Evolutionary conservation across 2,113 vertebrate species (phyloP).

Genomic region (Festucalex cinctus): DNA sequence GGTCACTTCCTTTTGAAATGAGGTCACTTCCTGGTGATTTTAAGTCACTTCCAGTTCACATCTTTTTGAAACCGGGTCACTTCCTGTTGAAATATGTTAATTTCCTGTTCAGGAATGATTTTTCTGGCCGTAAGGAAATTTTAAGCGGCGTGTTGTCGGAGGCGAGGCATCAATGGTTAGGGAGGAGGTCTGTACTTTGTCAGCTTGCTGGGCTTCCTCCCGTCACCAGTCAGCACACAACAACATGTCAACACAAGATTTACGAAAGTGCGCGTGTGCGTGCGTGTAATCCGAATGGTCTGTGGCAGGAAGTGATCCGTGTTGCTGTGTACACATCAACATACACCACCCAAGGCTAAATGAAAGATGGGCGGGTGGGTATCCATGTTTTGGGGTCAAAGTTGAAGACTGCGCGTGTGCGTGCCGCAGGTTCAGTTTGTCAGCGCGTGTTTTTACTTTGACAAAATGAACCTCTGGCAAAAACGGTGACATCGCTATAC

Average conservation of each 20-base stretch:
- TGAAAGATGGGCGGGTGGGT: slow-evolving; percentile 1
- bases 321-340: slow-evolving; percentile 58
- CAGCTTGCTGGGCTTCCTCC: slow-evolving; percentile 35
- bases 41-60: too few relatives aligned
- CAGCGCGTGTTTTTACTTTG: not conserved
- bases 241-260: slow-evolving; percentile 53
- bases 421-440: slow-evolving; percentile 15
- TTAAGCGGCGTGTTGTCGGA: not conserved
- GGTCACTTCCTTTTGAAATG: too few relatives aligned
- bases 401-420: slow-evolving; percentile 9
- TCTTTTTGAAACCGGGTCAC: too few relatives aligned
- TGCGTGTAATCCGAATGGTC: slow-evolving; percentile 46
- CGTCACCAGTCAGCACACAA: slow-evolving; percentile 40
- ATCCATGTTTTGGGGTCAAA: not conserved
- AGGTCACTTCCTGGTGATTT: too few relatives aligned
- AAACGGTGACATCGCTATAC: not conserved
- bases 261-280: slow-evolving; percentile 21
- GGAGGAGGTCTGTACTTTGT: slow-evolving; percentile 22
- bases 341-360: slow-evolving; percentile 42
- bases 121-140: too few relatives aligned
- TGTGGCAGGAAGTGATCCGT: slow-evolving; percentile 63
- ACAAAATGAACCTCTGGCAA: not conserved
- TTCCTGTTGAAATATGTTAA: too few relatives aligned
- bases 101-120: too few relatives aligned
- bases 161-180: slow-evolving; percentile 34